Conservation (phyloP, 2,113 vertebrate genomes). For the Castor canadensis region DNA sequence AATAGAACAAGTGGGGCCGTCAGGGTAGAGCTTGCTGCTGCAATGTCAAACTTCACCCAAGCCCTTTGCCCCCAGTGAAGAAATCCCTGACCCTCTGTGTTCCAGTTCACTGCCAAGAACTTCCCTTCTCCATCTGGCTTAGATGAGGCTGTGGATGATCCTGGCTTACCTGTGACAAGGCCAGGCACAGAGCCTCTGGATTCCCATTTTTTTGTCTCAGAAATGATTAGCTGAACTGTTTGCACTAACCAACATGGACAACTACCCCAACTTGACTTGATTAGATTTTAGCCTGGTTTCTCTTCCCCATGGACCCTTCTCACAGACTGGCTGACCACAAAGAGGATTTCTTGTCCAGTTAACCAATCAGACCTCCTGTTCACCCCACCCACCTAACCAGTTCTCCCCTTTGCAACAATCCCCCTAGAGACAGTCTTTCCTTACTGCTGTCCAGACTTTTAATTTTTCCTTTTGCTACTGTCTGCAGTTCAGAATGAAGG, state of each 20-base stretch:
- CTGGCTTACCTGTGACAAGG: background rate
- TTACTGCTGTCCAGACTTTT: background rate
- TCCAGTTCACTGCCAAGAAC: background rate
- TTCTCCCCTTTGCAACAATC: accelerated
- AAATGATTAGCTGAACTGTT: background rate
- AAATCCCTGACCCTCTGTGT: background rate
- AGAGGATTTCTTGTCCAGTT: background rate
- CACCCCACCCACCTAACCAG: background rate
- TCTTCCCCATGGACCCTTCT: background rate
- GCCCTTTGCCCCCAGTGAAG: background rate
- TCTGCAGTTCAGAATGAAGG: background rate
- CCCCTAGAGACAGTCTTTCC: background rate
- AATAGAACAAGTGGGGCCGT: background rate
- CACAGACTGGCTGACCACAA: background rate
- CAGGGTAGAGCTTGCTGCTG: background rate
- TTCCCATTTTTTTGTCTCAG: background rate
- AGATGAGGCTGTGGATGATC: background rate
- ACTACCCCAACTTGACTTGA: background rate
- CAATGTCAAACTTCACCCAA: background rate
- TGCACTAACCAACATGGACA: background rate
- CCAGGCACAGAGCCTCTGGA: background rate
- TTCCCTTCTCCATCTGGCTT: background rate
- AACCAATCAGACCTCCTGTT: background rate
- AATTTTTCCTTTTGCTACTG: background rate
- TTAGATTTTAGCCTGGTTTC: background rate